Conservation (phyloP, 2,888 invertebrate species). For the Apamea monoglypha region DNA sequence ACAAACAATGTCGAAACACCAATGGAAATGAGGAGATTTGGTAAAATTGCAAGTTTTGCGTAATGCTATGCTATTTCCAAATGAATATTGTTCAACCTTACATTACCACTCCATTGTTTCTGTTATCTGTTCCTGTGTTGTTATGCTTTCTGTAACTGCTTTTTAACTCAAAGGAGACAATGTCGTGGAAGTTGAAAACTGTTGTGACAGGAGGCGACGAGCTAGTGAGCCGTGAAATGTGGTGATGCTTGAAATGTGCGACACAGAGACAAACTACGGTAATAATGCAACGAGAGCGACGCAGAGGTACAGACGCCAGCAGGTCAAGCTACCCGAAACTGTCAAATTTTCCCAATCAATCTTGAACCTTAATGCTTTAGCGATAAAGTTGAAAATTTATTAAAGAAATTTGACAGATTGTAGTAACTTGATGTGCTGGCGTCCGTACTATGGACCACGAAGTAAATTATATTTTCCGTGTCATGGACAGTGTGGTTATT, state of each 20-base stretch:
- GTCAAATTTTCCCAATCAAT: too few relatives aligned
- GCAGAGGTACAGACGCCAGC: too few relatives aligned
- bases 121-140: neutral
- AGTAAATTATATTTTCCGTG: neutral
- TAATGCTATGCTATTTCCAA: neutral
- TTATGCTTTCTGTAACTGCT: constrained; percentile 26
- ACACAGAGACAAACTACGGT: neutral
- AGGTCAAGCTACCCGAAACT: too few relatives aligned
- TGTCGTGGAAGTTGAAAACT: constrained; percentile 27
- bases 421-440: too few relatives aligned
- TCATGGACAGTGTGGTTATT: neutral
- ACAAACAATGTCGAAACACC: neutral
- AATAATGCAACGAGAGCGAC: neutral
- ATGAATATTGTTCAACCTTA: neutral
- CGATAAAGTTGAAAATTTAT: too few relatives aligned
- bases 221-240: constrained; percentile 31
- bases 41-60: neutral
- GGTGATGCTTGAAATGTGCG: constrained; percentile 2
- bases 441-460: neutral
- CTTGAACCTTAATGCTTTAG: too few relatives aligned
- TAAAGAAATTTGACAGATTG: too few relatives aligned
- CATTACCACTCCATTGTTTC: constrained; percentile 18
- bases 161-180: constrained; percentile 9
- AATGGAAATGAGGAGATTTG: neutral
- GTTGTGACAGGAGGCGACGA: constrained; percentile 32